Evolutionary conservation across 1,140 invertebrate species (phyloP), one percentile per base, ranked within the genome.

Genomic region (Glossosoma conforme): DNA sequence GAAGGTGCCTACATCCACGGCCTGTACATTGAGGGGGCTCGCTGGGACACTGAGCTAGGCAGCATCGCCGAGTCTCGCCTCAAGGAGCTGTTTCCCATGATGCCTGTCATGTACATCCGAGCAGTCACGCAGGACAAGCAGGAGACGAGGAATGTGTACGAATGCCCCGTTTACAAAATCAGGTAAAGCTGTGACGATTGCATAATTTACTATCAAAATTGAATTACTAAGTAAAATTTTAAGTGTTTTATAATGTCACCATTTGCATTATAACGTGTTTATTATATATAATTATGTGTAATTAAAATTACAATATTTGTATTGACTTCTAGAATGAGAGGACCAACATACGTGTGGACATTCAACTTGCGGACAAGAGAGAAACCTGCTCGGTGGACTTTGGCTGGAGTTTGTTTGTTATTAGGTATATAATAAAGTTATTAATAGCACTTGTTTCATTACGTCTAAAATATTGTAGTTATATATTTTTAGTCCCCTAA

Each of bases 101-200:
- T 97, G 84, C 93, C 93, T 1, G 89, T 97, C n/a, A 84, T 97
- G 56, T 94, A 83, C 63, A 84, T 97, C 35, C 93, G 85, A 66
- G 87, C 87, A 2, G 83, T 87, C 21, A 85, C 84, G 2, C 87
- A 92, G 60, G 93, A 97, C 65, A 92, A 96, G 65, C 82, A 88
- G 63, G 93, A 97, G 55, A 67, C 81, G 0, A 79, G 85, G 50
- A 94, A 91, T 65, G 78, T 92, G 46, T 97, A 97, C 64, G 88
- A 92, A 59, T 96, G 93, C 69, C 93, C 94, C 2, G 85, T 96
- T 1, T 97, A 97, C 67, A 94, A 94, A 71, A 96, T 91, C 6
- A 78, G 86, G 77, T 77, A 61, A 28, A 5, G 2, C 30, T 28
- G 17, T n/a, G 11, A n/a, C 30, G 30, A 24, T 18, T 20, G 6